phyloP scores from a whole-genome alignment of 2,888 invertebrate species.

The Lochmaea capreae region DNA sequence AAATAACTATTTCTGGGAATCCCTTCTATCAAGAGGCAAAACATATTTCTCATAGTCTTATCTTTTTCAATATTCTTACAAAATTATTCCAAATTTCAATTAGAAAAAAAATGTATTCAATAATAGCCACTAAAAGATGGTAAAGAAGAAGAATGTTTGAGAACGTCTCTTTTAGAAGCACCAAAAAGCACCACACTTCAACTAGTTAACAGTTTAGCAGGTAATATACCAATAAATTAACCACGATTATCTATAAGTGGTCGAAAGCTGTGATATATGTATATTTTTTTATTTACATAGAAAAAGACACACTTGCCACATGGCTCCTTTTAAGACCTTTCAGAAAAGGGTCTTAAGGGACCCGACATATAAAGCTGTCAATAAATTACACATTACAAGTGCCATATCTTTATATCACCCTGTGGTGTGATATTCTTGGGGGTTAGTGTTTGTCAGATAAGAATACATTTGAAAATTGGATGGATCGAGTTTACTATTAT shows the following conservation, averaged over 20 bases:
- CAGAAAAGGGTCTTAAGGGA: constrained; percentile 35
- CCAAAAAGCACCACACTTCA: background rate
- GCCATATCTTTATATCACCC: constrained; percentile 37
- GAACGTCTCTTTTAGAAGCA: background rate
- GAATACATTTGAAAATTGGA: constrained; percentile 6
- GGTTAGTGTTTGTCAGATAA: constrained; percentile 23
- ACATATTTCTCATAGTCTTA: too few species aligned
- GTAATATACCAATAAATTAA: constrained; percentile 29
- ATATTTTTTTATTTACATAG: constrained; percentile 35
- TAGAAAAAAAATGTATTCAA: background rate
- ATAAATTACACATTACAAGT: constrained; percentile 46
- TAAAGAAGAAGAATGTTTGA: too few species aligned
- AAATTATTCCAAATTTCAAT: too few species aligned
- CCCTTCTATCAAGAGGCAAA: too few species aligned
- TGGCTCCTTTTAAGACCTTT: constrained; percentile 38
- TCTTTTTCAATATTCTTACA: too few species aligned
- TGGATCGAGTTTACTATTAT: background rate
- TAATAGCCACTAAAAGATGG: too few species aligned
- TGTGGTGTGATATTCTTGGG: constrained; percentile 40
- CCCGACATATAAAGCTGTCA: constrained; percentile 45
- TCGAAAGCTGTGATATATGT: constrained; percentile 29
- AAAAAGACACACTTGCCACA: constrained; percentile 35
- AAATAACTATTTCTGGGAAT: too few species aligned
- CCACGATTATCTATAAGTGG: constrained; percentile 23
- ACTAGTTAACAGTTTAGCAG: constrained; percentile 23